These are phyloP conservation scores for Harlomillsia oculata DNA, from an alignment of 1,140 invertebrate species.

Conservation along the genomic window DNA sequence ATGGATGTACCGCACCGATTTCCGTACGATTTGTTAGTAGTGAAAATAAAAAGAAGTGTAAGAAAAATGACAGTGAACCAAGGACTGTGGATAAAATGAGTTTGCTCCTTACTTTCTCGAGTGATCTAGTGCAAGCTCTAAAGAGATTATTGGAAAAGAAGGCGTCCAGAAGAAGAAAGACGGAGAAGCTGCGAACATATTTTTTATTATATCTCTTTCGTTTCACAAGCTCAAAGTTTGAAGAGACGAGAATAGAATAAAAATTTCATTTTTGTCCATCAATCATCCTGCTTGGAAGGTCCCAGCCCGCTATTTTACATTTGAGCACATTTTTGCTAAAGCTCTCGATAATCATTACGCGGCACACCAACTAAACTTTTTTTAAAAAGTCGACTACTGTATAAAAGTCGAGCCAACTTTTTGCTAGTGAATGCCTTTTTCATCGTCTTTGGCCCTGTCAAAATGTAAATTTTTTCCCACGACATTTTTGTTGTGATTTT, in stretches of 20 bases:
- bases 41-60: background rate
- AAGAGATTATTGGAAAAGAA: background rate
- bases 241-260: slow-evolving; percentile 23
- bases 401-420: no score
- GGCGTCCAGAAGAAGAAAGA: background rate
- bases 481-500: no score
- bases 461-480: no score
- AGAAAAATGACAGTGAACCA: background rate
- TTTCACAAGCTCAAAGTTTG: slow-evolving; percentile 10
- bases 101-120: background rate
- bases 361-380: no score
- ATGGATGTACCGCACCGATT: background rate
- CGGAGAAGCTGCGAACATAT: background rate
- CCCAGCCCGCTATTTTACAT: slow-evolving; percentile 11
- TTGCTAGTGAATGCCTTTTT: no score
- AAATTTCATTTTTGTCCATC: slow-evolving; percentile 29
- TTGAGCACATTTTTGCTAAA: background rate
- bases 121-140: no score
- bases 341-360: no score
- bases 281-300: no score
- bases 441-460: no score
- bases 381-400: no score
- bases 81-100: background rate
- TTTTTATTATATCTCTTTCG: no score
- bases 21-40: background rate